These are phyloP conservation scores for Aleiodes leptofemur DNA, from an alignment of 2,888 invertebrate species.

Conservation along the genomic window DNA sequence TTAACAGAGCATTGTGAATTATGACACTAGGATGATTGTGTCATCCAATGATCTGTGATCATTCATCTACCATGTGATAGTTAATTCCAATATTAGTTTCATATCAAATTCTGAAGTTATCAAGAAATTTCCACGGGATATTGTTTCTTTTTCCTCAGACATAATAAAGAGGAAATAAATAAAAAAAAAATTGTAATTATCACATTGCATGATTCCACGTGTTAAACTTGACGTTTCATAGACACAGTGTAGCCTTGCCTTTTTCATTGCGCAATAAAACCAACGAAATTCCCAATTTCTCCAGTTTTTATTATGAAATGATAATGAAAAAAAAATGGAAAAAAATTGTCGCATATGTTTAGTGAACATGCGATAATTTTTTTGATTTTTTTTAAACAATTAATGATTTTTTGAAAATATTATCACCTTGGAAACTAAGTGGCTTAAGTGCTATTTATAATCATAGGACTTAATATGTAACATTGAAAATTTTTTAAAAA, in stretches of 20 bases:
- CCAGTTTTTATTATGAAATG: too few species aligned
- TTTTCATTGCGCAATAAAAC: background rate
- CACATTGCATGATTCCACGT: background rate
- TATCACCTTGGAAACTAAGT: too few species aligned
- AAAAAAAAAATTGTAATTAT: background rate
- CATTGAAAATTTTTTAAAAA: too few species aligned
- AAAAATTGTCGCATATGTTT: too few species aligned
- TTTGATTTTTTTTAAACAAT: too few species aligned
- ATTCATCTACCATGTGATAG: constrained; percentile 14
- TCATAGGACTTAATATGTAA: too few species aligned
- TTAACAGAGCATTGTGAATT: background rate
- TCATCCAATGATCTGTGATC: constrained; percentile 18
- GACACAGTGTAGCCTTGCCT: too few species aligned
- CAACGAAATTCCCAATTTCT: too few species aligned
- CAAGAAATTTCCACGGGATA: constrained; percentile 8
- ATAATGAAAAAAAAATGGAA: too few species aligned
- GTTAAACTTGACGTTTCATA: constrained; percentile 19
- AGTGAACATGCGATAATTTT: too few species aligned
- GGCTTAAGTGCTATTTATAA: too few species aligned
- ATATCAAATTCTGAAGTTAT: constrained; percentile 3
- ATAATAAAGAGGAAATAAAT: background rate
- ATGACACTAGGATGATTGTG: constrained; percentile 12
- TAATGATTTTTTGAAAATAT: too few species aligned
- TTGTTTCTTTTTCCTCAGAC: background rate
- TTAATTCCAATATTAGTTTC: constrained; percentile 8